Conservation (phyloP, 2,888 invertebrate genomes). For the Leucozona laternaria region DNA sequence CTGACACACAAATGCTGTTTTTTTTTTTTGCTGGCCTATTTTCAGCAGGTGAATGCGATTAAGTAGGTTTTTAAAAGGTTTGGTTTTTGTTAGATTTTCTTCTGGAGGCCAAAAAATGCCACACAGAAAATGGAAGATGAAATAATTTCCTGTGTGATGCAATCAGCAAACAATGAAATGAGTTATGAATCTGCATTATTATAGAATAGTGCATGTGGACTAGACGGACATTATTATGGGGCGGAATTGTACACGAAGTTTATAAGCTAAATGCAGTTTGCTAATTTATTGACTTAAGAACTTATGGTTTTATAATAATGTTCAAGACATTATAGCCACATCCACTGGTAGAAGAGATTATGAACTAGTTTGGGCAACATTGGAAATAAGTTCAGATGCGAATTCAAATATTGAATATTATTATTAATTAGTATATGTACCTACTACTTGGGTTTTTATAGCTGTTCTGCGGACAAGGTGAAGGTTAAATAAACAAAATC, state of each 20-base stretch:
- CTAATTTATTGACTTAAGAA: conserved; percentile 52
- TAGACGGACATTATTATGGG: conserved; percentile 21
- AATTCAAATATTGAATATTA: background rate
- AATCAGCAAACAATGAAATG: conserved; percentile 71
- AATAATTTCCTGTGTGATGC: conserved; percentile 61
- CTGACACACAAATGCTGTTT: conserved; percentile 43
- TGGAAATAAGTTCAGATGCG: background rate
- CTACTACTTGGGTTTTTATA: too few relatives aligned
- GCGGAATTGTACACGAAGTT: background rate
- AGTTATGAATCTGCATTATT: conserved; percentile 72
- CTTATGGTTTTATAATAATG: background rate
- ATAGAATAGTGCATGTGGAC: conserved; percentile 36
- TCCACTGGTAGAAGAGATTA: background rate
- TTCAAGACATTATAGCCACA: background rate
- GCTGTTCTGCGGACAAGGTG: too few relatives aligned
- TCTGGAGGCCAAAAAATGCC: background rate
- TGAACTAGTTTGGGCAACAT: background rate
- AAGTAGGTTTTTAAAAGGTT: conserved; percentile 19
- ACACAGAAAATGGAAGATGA: conserved; percentile 16
- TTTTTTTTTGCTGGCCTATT: conserved; percentile 25
- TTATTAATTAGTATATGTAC: background rate
- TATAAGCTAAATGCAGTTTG: conserved; percentile 33
- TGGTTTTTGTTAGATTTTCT: background rate
- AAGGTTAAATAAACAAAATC: too few relatives aligned
- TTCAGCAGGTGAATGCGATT: conserved; percentile 62